Percentiles rank a stretch among this genome's conserved stretches.
Evolutionary conservation across 2,888 invertebrate species (phyloP).

Genomic region (Hirtodrosophila alboralis): DNA sequence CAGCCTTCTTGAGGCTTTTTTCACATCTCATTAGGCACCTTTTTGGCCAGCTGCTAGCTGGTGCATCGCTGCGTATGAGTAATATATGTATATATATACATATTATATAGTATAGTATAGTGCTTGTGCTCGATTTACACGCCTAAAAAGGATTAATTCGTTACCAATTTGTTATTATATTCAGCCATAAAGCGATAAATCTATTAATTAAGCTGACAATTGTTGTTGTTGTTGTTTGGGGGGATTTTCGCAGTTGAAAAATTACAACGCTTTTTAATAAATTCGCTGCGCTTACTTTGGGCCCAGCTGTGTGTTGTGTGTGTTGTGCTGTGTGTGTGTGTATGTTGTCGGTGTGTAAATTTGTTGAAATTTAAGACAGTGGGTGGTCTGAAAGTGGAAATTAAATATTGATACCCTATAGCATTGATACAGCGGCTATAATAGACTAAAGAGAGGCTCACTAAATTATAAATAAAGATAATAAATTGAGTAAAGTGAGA

Average conservation of each 20-base stretch:
- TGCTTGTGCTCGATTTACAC: constrained; percentile 68
- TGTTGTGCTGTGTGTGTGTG: constrained; percentile 15
- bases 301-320: constrained; percentile 39
- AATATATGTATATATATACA: constrained; percentile 27
- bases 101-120: neutral
- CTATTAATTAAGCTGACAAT: constrained; percentile 82
- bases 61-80: constrained; percentile 68
- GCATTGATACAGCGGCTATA: neutral
- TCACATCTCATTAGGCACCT: constrained; percentile 39
- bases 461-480: no score
- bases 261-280: constrained; percentile 59
- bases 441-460: neutral
- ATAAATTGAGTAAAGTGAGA: no score
- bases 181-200: constrained; percentile 81
- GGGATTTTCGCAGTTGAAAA: constrained; percentile 62
- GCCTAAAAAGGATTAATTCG: constrained; percentile 83
- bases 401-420: constrained; percentile 29
- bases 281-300: constrained; percentile 59
- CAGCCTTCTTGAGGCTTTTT: no score
- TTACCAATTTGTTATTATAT: constrained; percentile 82
- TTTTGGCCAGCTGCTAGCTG: constrained; percentile 21
- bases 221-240: constrained; percentile 47
- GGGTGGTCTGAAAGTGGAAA: constrained; percentile 76
- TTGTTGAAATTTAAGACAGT: constrained; percentile 78
- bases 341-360: constrained; percentile 57